Conservation (phyloP, 2,797 vertebrate genomes). For the Sebastes goodei region DNA sequence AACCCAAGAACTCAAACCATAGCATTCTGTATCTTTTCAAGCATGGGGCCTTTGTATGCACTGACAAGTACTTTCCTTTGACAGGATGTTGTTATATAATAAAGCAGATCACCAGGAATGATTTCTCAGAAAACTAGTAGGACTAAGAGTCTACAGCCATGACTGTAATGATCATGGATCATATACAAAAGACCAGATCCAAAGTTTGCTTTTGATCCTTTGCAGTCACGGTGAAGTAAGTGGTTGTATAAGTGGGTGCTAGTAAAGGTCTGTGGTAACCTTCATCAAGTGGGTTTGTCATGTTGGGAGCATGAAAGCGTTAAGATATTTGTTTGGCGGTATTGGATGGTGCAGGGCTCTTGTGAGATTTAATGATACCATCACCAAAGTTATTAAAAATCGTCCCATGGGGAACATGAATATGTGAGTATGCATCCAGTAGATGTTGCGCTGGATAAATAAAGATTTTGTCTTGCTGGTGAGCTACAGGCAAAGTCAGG, state of each 20-base stretch:
- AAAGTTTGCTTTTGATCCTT: neutral
- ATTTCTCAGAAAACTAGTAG: neutral
- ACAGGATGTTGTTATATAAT: neutral
- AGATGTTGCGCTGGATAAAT: neutral
- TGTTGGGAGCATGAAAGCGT: no score
- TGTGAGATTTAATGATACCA: neutral
- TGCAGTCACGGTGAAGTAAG: neutral
- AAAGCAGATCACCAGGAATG: neutral
- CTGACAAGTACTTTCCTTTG: neutral
- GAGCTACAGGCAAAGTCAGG: neutral
- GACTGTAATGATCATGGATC: neutral
- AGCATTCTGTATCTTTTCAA: slow-evolving; percentile 9
- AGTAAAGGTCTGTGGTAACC: neutral
- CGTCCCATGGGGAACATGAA: neutral
- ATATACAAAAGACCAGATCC: neutral
- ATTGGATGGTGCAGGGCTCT: neutral
- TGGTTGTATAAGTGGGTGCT: neutral
- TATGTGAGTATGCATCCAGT: neutral
- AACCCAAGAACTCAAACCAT: slow-evolving; percentile 12
- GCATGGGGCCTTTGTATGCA: neutral
- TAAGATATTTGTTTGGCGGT: neutral
- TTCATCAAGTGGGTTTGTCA: neutral
- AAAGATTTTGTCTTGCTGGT: no score
- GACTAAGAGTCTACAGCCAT: neutral
- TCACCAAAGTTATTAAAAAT: neutral